Evolutionary conservation across 1,140 invertebrate genomes (phyloP).

Genomic region (Bombus difficillimus): DNA sequence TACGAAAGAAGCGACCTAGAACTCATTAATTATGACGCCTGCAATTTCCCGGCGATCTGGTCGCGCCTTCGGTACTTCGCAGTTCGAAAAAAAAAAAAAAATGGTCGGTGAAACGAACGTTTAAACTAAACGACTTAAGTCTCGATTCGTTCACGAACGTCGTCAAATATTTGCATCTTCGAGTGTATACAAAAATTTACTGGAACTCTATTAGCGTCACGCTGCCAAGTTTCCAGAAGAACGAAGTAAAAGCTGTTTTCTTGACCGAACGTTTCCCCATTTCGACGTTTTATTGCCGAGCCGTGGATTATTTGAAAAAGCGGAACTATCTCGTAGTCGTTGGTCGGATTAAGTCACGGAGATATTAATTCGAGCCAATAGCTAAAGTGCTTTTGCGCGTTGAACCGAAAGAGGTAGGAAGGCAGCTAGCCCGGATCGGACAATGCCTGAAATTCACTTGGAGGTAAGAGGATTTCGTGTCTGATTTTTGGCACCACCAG

Average conservation of each 20-base stretch:
- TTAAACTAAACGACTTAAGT: neutral
- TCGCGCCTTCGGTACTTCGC: neutral
- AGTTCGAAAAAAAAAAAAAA: neutral
- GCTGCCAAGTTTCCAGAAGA: neutral
- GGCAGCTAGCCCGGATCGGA: neutral
- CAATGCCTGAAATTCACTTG: conserved; percentile 34
- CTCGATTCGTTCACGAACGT: neutral
- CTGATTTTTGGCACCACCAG: conserved; percentile 11
- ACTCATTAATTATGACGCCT: conserved; percentile 11
- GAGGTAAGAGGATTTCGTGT: conserved; percentile 38
- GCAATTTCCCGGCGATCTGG: neutral
- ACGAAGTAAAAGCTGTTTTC: neutral
- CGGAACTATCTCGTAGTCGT: neutral
- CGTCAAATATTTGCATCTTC: neutral
- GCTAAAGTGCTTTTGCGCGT: conserved; percentile 56
- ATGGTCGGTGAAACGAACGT: neutral
- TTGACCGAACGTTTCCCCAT: neutral
- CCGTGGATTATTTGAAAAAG: neutral
- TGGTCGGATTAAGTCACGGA: conserved; percentile 32
- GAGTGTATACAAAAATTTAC: neutral
- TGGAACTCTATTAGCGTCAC: neutral
- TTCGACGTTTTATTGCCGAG: neutral
- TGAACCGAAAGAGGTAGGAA: conserved; percentile 46
- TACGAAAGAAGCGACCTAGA: neutral
- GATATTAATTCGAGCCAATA: conserved; percentile 38